Base-by-base conservation (phyloP, 1,140 invertebrate genomes). In the Drosophila orena region DNA sequence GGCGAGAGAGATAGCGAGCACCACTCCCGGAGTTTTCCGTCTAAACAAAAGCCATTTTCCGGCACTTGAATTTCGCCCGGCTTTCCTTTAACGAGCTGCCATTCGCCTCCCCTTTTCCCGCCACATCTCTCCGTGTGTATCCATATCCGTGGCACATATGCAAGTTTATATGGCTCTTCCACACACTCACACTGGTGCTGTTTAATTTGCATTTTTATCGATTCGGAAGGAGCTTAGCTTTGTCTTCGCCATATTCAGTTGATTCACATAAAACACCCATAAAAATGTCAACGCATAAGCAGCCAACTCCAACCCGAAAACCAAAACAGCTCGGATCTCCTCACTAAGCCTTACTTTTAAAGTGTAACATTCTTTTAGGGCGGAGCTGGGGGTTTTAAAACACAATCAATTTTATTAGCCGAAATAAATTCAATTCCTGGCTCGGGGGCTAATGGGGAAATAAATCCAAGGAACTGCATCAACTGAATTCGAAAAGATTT, bases 141-240 rank as follows among this genome's bases (percentile, higher is more conserved):
- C 49, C 52, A 64, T 43, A 58, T 50, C 44, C 43, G 14, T 24
- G 35, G 46, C 71, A 70, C 81, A 83, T 76, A 72, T 75, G 76
- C 52, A 77, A 80, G 59, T 61, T 80, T 54, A 69, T 55, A 57
- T 35, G 64, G 57, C 69, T 37, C 40, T 40, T 27, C 34, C 27
- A 30, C 7, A 30, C 27, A 30, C 54, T 46, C 49, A 52, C 60
- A 58, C 71, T 62, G 61, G 50, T 53, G 66, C 62, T 83, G 76
- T 89, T 88, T 88, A 88, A 88, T 88, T 89, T 88, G 84, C 83
- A 88, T 88, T 89, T 88, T 88, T 89, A 88, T 88, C 83, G 83
- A 88, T 88, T 88, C 64, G 20, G 43, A 79, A 83, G 76, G 52
- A 88, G 79, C 76, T 88, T 71, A 88, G 84, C 83, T 83, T 71